Percentiles rank a stretch among this genome's conserved stretches.
Conservation (phyloP, 2,797 vertebrate species). For the Sebastes iracundus region DNA sequence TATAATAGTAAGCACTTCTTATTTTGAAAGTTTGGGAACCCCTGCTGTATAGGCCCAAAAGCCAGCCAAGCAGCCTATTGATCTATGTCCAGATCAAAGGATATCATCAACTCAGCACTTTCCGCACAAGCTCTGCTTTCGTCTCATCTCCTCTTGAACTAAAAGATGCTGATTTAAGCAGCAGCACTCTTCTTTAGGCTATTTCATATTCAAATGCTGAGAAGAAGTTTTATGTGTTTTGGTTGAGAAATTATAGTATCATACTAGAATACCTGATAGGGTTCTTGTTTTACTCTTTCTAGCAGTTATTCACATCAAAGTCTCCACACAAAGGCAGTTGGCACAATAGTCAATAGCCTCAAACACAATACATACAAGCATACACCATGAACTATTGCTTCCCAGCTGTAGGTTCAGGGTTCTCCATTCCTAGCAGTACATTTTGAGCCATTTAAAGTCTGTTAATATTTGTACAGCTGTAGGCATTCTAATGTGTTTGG, state of each 20-base stretch:
- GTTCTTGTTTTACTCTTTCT: not conserved
- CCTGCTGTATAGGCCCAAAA: not conserved
- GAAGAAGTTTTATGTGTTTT: not conserved
- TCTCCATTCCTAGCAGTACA: not conserved
- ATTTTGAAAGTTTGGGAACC: conserved; percentile 14
- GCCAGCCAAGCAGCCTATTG: conserved; percentile 3
- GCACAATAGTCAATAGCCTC: not conserved
- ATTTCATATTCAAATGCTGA: conserved; percentile 26
- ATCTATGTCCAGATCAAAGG: conserved; percentile 43
- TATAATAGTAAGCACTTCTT: not conserved
- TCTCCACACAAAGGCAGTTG: not conserved
- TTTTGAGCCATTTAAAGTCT: not conserved
- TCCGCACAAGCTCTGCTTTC: not conserved
- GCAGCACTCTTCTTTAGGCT: not conserved
- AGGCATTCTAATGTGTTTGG: not conserved
- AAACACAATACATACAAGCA: not conserved
- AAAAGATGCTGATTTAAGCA: conserved; percentile 56
- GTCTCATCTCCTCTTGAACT: conserved; percentile 19
- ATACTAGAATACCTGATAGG: not conserved
- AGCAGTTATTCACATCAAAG: not conserved
- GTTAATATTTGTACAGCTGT: conserved; percentile 34
- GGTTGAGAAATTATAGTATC: not conserved
- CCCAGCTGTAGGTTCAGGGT: not conserved
- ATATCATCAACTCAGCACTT: conserved; percentile 48
- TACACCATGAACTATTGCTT: not conserved